phyloP scores from a whole-genome alignment of 2,113 vertebrate species.

The Erpornis zantholeuca region DNA sequence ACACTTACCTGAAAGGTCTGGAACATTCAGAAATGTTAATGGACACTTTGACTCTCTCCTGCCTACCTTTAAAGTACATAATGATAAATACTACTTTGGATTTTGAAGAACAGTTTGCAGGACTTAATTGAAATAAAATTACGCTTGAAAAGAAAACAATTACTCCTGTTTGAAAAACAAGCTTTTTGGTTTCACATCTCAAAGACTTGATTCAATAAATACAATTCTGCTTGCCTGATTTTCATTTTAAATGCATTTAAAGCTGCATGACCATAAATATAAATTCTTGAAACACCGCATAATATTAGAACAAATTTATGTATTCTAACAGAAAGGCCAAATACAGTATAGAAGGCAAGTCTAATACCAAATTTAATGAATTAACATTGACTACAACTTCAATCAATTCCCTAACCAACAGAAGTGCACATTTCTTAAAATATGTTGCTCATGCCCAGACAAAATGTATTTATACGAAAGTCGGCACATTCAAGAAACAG shows the following conservation, averaged over 20 bases:
- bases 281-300: not conserved
- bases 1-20: not conserved
- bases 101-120: not conserved
- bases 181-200: not conserved
- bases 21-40: not conserved
- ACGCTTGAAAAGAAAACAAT: not conserved
- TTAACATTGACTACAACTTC: not conserved
- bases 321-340: not conserved
- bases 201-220: not conserved
- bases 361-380: not conserved
- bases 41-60: not conserved
- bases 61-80: not conserved
- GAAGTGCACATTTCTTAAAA: not conserved
- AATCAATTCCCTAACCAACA: not conserved
- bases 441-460: accelerated
- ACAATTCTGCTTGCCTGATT: not conserved
- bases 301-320: not conserved
- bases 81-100: not conserved
- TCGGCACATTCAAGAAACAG: not conserved
- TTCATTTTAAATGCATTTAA: not conserved
- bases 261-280: not conserved
- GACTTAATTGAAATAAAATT: not conserved
- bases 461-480: not conserved
- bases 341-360: accelerated
- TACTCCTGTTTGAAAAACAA: not conserved